These are phyloP conservation scores for Brachyalestes nurse DNA, from an alignment of 2,797 vertebrate genomes.

Conservation along the genomic window DNA sequence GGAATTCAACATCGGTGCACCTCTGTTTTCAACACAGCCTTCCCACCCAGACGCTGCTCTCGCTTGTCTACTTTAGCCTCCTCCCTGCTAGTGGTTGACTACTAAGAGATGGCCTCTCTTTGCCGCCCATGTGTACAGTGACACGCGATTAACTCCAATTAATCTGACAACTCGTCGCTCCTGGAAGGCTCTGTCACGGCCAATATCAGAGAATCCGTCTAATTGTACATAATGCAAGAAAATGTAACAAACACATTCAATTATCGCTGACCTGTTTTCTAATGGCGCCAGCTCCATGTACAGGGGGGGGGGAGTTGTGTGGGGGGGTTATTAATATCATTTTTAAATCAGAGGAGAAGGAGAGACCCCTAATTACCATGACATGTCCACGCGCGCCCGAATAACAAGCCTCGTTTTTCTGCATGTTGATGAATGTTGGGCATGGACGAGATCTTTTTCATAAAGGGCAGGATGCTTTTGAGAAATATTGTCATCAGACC, in stretches of 20 bases:
- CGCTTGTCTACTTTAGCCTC: neutral
- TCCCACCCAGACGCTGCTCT: neutral
- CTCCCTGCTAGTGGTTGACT: slow-evolving; percentile 12
- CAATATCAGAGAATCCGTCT: slow-evolving; percentile 70
- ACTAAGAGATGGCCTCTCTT: slow-evolving; percentile 51
- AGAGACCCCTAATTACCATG: slow-evolving; percentile 71
- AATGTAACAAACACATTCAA: slow-evolving; percentile 79
- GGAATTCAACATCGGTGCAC: neutral
- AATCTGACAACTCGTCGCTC: slow-evolving; percentile 77
- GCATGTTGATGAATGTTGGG: slow-evolving; percentile 67
- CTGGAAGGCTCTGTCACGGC: slow-evolving; percentile 74
- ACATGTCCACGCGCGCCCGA: slow-evolving; percentile 64
- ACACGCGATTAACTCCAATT: slow-evolving; percentile 79
- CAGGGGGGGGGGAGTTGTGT: neutral
- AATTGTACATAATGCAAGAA: slow-evolving; percentile 77
- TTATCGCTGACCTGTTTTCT: slow-evolving; percentile 81
- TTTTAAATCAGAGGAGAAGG: slow-evolving; percentile 70
- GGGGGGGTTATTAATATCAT: slow-evolving; percentile 74
- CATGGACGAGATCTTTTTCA: slow-evolving; percentile 15
- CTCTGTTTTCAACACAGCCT: neutral
- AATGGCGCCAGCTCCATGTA: slow-evolving; percentile 57
- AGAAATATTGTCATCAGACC: slow-evolving; percentile 55
- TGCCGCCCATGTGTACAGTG: slow-evolving; percentile 59
- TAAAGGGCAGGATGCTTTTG: slow-evolving; percentile 70
- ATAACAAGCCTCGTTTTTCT: slow-evolving; percentile 64